Evolutionary conservation across 2,888 invertebrate species (phyloP), one percentile per base, ranked within the genome.

Genomic region (Drosophila leonis): DNA sequence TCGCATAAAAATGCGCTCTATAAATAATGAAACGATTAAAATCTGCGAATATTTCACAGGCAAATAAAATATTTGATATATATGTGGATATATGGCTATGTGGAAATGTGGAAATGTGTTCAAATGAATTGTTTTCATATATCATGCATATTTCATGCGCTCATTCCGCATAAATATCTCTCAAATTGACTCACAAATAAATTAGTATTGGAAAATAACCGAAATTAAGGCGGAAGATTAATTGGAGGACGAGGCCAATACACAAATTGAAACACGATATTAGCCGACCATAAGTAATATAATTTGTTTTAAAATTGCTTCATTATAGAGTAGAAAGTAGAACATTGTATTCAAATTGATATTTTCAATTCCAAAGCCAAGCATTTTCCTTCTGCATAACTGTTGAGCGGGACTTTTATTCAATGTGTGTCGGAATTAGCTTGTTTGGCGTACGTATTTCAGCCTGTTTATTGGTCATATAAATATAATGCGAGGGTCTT

Each of bases 401-500:
- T 73, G 71, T 70, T 68, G 67, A 61, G 37, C 29, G 10, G 42
- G 59, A 57, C 52, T 55, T 65, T 73, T 61, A 39, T 60, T 37
- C 39, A 74, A 57, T 75, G 27, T 39, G 55, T 46, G 29, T 12
- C 51, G 59, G 64, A 72, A 76, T 76, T 71, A 64, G 70, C 65
- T 83, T 65, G 63, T 82, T 82, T 69, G 65, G 64, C 66, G 59
- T 56, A 20, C 61, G 64, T 75, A 82, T 71, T 71, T 75, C 74
- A 79, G 70, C 18, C 31, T 85, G 81, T 85, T 85, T 85, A 85
- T 88, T 81, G 74, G 75, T 59, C 83, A 75, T 83, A 88, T 85
- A 85, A 85, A 85, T 77, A 88, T 88, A 74, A 82, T 85, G 71
- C 55, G 54, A 62, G 56, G 78, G 71, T 63, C 57, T 44, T 65